Evolutionary conservation across 2,113 vertebrate species (phyloP), one percentile per base, ranked within the genome.

Genomic region (Syngnathus scovelli): DNA sequence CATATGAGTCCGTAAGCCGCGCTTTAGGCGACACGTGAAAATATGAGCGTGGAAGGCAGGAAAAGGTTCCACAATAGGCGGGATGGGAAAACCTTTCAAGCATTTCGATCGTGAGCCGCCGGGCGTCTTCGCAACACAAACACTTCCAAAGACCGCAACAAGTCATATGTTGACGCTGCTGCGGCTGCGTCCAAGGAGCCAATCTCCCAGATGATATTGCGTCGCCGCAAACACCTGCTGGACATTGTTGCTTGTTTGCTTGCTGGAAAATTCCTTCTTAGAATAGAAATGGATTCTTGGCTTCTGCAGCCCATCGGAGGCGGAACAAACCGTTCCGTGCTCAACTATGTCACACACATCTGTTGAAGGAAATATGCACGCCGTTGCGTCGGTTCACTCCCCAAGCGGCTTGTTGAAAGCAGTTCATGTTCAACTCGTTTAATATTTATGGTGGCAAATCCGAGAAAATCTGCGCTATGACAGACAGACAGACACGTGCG

Each of bases 81-180:
- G 78, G 85, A 81, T 79, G 33, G 78, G 69, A 77, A 59, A 68
- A 51, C 65, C 83, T 84, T 85, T 84, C 66, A 78, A 82, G 41
- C 6, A 41, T 11, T 63, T 33, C 27, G 2, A 27, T 27, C 63
- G 56, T 72, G 83, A 88, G 82, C 68, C 78, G 71, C 76, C 51
- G 67, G 48, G 72, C 12, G 21, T 71, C 68, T 71, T 79, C 62
- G 61, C 61, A 83, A 79, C 60, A 83, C 58, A 71, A 23, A 78
- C 60, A 78, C 63, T 73, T 80, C 77, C 63, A 78, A 84, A 86
- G 77, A 76, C 71, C 69, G 36, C 68, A 73, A 69, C 67, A 74
- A 65, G 52, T 65, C 59, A 46, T 61, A 70, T 41, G 9, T 51
- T 49, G 21, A 69, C 64, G 67, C 67, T 44, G 64, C 67, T 70